Evolutionary conservation across 2,797 vertebrate species (phyloP).

Genomic region (Parauchenoglanis ngamensis): DNA sequence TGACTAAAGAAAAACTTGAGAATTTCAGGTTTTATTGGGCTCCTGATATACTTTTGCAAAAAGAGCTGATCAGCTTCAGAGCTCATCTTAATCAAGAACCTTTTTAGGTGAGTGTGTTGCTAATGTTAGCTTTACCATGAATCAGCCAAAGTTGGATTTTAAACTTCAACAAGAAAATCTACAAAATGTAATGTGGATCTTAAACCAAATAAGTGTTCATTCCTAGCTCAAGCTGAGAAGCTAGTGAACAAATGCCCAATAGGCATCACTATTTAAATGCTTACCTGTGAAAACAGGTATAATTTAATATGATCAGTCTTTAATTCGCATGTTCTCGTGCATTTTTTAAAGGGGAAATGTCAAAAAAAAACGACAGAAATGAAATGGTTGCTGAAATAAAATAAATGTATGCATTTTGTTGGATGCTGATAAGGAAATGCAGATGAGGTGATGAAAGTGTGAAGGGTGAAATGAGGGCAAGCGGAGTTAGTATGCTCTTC

Average conservation of each 20-base stretch:
- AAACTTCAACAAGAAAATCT: not conserved
- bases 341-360: not conserved
- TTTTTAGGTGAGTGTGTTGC: not conserved
- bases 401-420: not conserved
- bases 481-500: constrained; percentile 43
- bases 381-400: not conserved
- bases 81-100: not conserved
- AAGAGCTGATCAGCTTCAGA: not conserved
- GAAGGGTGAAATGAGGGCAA: constrained; percentile 29
- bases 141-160: not conserved
- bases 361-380: not conserved
- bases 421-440: not conserved
- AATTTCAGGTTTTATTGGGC: not conserved
- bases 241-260: not conserved
- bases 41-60: not conserved
- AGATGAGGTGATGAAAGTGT: constrained; percentile 11
- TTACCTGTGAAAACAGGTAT: not conserved
- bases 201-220: not conserved
- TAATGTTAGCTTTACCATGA: not conserved
- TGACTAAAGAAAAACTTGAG: too few relatives aligned
- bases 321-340: not conserved
- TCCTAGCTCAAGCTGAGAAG: not conserved
- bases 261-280: not conserved
- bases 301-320: not conserved
- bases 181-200: not conserved